Conservation (phyloP, 2,113 vertebrate species). For the Apodemus speciosus region DNA sequence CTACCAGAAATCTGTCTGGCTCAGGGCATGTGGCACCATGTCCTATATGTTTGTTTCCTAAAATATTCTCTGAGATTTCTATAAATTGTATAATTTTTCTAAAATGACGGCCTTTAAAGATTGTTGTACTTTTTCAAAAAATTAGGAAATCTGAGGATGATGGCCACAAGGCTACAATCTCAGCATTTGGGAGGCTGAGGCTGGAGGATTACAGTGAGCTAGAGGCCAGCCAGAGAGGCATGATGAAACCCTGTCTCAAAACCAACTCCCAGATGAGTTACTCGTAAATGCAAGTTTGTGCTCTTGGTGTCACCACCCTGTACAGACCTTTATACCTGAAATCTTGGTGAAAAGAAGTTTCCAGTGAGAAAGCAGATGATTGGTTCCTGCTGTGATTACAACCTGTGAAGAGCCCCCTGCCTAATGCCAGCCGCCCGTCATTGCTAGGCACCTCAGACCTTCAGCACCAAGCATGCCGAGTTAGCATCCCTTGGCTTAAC, state of each 20-base stretch:
- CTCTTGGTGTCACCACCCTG: not conserved
- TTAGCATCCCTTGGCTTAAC: not conserved
- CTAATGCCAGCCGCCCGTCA: not conserved
- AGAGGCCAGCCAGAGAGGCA: not conserved
- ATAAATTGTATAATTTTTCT: not conserved
- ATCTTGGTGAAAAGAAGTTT: not conserved
- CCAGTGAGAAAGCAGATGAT: not conserved
- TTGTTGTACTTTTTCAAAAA: constrained; percentile 19
- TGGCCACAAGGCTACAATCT: not conserved
- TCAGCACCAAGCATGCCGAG: no score
- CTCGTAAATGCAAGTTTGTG: not conserved
- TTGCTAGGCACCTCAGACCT: not conserved
- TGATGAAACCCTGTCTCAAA: not conserved
- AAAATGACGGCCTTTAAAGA: not conserved
- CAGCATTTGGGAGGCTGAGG: not conserved
- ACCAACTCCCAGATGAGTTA: not conserved
- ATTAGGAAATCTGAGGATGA: not conserved
- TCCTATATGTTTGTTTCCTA: constrained; percentile 16
- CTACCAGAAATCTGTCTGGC: not conserved
- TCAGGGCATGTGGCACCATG: not conserved
- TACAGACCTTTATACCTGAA: not conserved
- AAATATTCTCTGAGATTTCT: constrained; percentile 27
- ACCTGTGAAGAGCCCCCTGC: not conserved
- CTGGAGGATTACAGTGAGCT: not conserved
- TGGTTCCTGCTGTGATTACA: not conserved